Conservation (phyloP, 2,888 invertebrate species). For the Dichetophora obliterata region DNA sequence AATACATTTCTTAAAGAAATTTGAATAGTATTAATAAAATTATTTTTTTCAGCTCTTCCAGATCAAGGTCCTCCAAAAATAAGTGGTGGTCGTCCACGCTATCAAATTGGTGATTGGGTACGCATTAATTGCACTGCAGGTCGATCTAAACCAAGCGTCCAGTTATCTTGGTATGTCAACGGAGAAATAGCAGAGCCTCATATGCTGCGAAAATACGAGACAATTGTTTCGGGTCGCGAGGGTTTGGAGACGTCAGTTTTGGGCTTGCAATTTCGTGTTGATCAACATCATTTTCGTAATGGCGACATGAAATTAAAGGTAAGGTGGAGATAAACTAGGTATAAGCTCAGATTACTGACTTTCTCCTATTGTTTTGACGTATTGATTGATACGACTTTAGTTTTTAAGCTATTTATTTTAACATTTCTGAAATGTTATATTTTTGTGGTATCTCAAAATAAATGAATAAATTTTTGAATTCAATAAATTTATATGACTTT, state of each 20-base stretch:
- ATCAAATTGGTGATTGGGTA: constrained; percentile 74
- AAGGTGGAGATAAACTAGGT: constrained; percentile 31
- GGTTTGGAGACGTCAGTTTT: constrained; percentile 78
- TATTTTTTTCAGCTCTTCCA: constrained; percentile 71
- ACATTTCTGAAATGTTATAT: too few species aligned
- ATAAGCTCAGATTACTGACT: too few species aligned
- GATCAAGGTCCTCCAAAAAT: constrained; percentile 74
- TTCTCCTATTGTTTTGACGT: too few species aligned
- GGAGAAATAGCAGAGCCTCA: constrained; percentile 71
- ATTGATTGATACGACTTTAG: too few species aligned
- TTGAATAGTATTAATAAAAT: neutral
- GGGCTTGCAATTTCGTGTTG: constrained; percentile 78
- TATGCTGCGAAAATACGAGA: constrained; percentile 71
- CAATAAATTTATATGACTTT: too few species aligned
- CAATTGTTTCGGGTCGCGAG: constrained; percentile 72
- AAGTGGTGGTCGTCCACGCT: constrained; percentile 73
- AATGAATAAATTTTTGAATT: too few species aligned
- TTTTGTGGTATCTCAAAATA: too few species aligned
- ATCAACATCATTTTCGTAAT: constrained; percentile 77
- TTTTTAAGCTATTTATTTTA: too few species aligned
- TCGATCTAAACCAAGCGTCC: constrained; percentile 74
- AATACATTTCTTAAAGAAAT: too few species aligned
- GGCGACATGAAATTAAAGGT: constrained; percentile 82
- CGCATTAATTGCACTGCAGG: constrained; percentile 76
- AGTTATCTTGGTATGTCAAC: constrained; percentile 75